These are phyloP conservation scores for Pissodes strobi DNA, from an alignment of 1,140 invertebrate species.

Conservation along the genomic window DNA sequence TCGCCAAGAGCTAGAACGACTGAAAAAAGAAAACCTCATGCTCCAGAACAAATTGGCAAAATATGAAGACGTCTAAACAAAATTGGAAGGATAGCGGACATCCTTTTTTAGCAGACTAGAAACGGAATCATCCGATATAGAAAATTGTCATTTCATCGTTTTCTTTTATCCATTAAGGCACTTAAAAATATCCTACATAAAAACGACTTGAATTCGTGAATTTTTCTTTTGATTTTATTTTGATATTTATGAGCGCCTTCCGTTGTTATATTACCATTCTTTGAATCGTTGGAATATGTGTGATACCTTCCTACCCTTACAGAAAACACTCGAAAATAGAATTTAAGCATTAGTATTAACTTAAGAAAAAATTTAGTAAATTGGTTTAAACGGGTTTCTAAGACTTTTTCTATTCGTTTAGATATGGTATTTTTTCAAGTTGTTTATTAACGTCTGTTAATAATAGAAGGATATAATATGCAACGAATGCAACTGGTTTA, in stretches of 20 bases:
- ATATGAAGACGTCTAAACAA: conserved; percentile 77
- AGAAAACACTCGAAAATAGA: too few relatives aligned
- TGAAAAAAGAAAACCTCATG: conserved; percentile 89
- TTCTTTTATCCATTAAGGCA: not conserved
- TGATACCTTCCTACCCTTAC: too few relatives aligned
- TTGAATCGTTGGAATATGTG: too few relatives aligned
- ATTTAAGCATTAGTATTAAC: too few relatives aligned
- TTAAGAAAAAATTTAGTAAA: too few relatives aligned
- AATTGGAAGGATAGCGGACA: conserved; percentile 13
- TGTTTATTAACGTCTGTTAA: too few relatives aligned
- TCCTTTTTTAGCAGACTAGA: conserved; percentile 18
- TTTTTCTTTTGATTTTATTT: not conserved
- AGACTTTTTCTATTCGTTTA: too few relatives aligned
- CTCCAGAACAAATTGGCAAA: conserved; percentile 84
- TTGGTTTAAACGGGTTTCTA: too few relatives aligned
- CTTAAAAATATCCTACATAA: not conserved
- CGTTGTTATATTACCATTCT: too few relatives aligned
- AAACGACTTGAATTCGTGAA: not conserved
- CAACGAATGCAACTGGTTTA: too few relatives aligned
- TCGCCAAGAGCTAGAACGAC: conserved; percentile 82
- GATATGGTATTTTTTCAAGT: too few relatives aligned
- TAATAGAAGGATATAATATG: too few relatives aligned
- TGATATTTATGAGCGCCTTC: not conserved
- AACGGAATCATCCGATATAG: conserved; percentile 29
- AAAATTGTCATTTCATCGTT: conserved; percentile 27